These are phyloP conservation scores for Bilobella aurantiaca DNA, from an alignment of 1,140 invertebrate species.

Conservation along the genomic window DNA sequence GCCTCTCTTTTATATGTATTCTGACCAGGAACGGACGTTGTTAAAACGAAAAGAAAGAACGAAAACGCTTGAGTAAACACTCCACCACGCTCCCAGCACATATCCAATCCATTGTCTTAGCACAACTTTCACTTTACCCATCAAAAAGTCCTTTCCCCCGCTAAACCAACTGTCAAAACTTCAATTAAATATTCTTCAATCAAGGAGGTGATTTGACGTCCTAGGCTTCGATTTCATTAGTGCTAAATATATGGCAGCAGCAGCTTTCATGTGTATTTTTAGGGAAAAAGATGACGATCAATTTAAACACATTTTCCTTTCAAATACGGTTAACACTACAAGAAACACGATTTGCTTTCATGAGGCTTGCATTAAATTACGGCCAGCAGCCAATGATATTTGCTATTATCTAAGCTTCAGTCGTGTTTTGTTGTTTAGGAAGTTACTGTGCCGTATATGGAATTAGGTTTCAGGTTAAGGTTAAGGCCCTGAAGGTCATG, in stretches of 20 bases:
- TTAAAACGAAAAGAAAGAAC: background rate
- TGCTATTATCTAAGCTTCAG: too few species aligned
- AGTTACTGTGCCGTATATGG: too few species aligned
- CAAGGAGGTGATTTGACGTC: background rate
- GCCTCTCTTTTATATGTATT: too few species aligned
- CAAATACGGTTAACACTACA: too few species aligned
- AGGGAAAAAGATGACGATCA: too few species aligned
- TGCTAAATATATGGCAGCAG: background rate
- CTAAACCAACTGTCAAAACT: background rate
- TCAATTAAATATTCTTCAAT: background rate
- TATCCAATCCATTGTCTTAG: background rate
- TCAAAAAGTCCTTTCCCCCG: background rate
- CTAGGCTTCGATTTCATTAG: background rate
- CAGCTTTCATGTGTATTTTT: background rate
- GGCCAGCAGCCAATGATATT: too few species aligned
- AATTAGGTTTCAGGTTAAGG: too few species aligned
- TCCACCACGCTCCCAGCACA: background rate
- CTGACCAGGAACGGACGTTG: background rate
- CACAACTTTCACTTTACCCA: background rate
- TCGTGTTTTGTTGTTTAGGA: too few species aligned
- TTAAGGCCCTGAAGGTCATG: too few species aligned
- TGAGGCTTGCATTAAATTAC: too few species aligned
- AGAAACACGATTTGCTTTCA: too few species aligned
- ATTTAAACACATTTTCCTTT: too few species aligned
- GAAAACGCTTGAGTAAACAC: slow-evolving; percentile 3